Percentiles rank a stretch among this genome's conserved stretches.
Evolutionary conservation across 2,888 invertebrate genomes (phyloP).

Genomic region (Epistrophella euchroma): DNA sequence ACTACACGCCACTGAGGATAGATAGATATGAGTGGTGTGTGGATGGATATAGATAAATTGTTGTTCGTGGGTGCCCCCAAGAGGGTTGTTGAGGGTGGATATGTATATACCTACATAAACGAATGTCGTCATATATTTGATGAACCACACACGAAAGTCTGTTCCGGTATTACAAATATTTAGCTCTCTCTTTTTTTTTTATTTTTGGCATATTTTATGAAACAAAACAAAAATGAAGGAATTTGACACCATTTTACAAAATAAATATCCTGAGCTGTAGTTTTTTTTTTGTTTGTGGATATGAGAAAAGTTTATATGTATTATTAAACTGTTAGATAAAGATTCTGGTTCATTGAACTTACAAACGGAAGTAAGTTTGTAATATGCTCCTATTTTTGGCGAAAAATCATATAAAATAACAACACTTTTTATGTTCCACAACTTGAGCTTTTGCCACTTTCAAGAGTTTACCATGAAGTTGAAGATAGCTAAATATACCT

Average conservation of each 20-base stretch:
- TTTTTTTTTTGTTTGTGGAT: conserved; percentile 8
- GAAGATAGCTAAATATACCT: not conserved
- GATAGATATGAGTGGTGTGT: conserved; percentile 31
- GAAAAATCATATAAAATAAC: not conserved
- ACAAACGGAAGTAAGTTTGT: conserved; percentile 20
- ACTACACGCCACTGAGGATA: conserved; percentile 34
- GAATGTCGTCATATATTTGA: conserved; percentile 55
- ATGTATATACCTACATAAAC: conserved; percentile 25
- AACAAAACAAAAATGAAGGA: conserved; percentile 30
- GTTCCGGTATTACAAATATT: conserved; percentile 51
- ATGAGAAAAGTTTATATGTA: conserved; percentile 42
- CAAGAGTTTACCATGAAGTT: not conserved
- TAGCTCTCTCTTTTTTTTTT: conserved; percentile 11
- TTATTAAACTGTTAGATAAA: conserved; percentile 25
- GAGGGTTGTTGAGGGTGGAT: conserved; percentile 38
- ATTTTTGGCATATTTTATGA: conserved; percentile 14
- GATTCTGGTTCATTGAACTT: conserved; percentile 55
- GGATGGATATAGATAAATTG: conserved; percentile 43
- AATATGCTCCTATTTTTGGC: not conserved
- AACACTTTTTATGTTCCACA: not conserved
- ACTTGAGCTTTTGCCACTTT: not conserved
- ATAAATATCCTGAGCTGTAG: conserved; percentile 36
- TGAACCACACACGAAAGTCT: conserved; percentile 53
- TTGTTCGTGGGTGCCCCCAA: conserved; percentile 25
- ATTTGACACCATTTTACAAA: conserved; percentile 63